phyloP scores from a whole-genome alignment of 2,888 invertebrate species.

The Napeogenes inachia region DNA sequence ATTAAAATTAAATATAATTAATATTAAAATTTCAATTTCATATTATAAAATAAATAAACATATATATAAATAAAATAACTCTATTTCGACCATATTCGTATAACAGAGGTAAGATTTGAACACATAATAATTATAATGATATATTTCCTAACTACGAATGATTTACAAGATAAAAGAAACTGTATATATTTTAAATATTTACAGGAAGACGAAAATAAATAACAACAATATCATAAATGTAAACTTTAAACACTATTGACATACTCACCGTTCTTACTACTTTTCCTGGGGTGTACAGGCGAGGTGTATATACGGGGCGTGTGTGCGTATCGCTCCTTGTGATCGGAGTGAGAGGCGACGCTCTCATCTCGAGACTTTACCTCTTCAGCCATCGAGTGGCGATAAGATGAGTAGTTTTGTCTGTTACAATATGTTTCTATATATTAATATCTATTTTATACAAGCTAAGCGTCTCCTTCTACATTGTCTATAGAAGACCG shows the following conservation, averaged over 20 bases:
- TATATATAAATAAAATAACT: too few species aligned
- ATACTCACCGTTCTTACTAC: constrained; percentile 61
- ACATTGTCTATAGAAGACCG: background rate
- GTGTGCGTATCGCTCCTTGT: constrained; percentile 65
- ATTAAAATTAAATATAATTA: too few species aligned
- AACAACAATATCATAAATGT: background rate
- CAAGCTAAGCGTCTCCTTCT: constrained; percentile 1
- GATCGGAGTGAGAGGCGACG: constrained; percentile 59
- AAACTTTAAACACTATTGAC: background rate
- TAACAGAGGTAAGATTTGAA: too few species aligned
- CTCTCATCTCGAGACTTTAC: constrained; percentile 68
- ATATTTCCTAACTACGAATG: too few species aligned
- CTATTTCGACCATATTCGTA: too few species aligned
- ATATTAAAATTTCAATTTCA: too few species aligned
- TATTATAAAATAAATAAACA: too few species aligned
- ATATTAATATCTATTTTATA: constrained; percentile 3
- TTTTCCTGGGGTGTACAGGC: constrained; percentile 65
- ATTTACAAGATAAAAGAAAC: too few species aligned
- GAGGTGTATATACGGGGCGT: constrained; percentile 70
- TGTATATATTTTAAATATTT: background rate
- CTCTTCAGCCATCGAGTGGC: constrained; percentile 68
- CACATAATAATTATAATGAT: too few species aligned
- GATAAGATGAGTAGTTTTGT: constrained; percentile 64
- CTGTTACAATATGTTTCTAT: constrained; percentile 35
- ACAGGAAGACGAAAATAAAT: background rate